Percentiles rank a stretch among this genome's conserved stretches.
Conservation (phyloP, 1,140 invertebrate genomes). For the Drosophila persimilis region DNA sequence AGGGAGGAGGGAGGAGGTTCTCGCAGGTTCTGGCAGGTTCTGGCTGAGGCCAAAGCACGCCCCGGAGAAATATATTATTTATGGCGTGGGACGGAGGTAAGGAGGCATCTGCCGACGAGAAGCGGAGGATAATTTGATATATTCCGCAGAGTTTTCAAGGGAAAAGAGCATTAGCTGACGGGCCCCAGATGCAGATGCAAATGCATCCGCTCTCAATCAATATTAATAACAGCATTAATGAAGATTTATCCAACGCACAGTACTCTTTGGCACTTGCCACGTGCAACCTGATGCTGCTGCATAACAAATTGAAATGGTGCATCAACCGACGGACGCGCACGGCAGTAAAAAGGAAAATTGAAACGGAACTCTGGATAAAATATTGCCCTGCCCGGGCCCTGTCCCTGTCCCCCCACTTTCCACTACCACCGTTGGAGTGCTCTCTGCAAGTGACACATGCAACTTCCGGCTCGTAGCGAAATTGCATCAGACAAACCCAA, state of each 20-base stretch:
- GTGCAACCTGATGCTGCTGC: constrained; percentile 13
- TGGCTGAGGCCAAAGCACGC: constrained; percentile 50
- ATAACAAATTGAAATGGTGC: constrained; percentile 64
- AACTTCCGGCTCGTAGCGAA: constrained; percentile 73
- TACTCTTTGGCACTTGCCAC: neutral
- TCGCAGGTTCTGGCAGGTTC: neutral
- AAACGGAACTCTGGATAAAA: constrained; percentile 52
- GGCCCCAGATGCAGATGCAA: neutral
- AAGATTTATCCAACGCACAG: constrained; percentile 65
- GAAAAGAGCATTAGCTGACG: constrained; percentile 17
- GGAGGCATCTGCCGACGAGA: constrained; percentile 23
- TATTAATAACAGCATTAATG: constrained; percentile 80
- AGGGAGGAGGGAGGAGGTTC: neutral
- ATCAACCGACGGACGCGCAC: constrained; percentile 18
- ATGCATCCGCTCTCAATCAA: constrained; percentile 55
- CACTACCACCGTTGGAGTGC: neutral
- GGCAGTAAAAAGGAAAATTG: constrained; percentile 47
- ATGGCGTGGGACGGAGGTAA: constrained; percentile 9
- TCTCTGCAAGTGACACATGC: constrained; percentile 55
- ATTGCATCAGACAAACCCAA: constrained; percentile 71
- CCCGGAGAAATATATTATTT: constrained; percentile 66
- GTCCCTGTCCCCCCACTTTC: constrained; percentile 19
- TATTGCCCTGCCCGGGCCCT: constrained; percentile 22
- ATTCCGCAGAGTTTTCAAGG: neutral
- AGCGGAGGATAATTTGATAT: constrained; percentile 7